Evolutionary conservation across 2,888 invertebrate species (phyloP).

Genomic region (Venustoraphidia nigricollis): DNA sequence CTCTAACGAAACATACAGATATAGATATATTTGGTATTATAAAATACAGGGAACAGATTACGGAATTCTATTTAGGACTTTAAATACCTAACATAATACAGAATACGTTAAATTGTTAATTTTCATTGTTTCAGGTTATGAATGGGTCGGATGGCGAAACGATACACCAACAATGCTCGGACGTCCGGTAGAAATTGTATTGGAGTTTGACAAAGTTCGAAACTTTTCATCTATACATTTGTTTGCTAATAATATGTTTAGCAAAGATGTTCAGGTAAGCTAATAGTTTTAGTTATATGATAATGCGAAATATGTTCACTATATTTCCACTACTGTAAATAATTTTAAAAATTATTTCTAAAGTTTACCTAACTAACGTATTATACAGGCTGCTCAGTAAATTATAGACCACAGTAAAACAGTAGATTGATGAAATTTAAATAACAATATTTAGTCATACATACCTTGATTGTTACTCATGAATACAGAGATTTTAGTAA

Average conservation of each 20-base stretch:
- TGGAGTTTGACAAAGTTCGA: conserved; percentile 61
- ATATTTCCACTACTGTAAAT: background rate
- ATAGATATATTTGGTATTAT: too few species aligned
- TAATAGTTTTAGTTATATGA: conserved; percentile 1
- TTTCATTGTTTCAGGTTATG: conserved; percentile 40
- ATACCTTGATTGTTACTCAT: too few species aligned
- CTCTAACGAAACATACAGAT: too few species aligned
- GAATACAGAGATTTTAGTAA: too few species aligned
- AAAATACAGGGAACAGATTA: too few species aligned
- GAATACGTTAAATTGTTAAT: background rate
- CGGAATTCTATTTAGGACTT: too few species aligned
- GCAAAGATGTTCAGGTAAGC: conserved; percentile 56
- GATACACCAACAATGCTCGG: conserved; percentile 44
- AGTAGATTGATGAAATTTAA: too few species aligned
- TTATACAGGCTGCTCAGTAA: too few species aligned
- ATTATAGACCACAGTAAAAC: too few species aligned
- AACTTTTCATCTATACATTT: conserved; percentile 62
- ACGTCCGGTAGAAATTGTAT: conserved; percentile 54
- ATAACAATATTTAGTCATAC: too few species aligned
- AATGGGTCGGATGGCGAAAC: conserved; percentile 75
- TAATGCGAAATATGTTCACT: background rate
- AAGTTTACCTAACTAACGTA: background rate
- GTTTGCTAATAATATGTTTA: conserved; percentile 62
- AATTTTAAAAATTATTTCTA: background rate
- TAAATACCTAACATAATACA: too few species aligned